Evolutionary conservation across 2,113 vertebrate species (phyloP), one percentile per base, ranked within the genome.

Genomic region (Heterocephalus glaber): DNA sequence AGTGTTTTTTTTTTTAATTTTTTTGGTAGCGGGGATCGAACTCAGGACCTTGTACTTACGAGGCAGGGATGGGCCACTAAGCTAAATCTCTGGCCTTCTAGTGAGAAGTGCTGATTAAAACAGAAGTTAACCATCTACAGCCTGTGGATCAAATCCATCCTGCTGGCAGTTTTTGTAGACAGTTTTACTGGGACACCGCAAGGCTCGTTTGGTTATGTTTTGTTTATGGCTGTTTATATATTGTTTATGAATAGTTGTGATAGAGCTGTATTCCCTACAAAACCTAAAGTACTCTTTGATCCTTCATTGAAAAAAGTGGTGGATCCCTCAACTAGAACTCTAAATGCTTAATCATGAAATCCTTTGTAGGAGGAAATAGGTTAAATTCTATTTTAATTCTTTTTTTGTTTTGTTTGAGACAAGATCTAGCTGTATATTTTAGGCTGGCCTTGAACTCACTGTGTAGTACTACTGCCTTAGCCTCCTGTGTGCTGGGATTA

Each of bases 311-410:
- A 68, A 74, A 66, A 58, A 58, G 56, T 35, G 79, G 26, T 65
- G 17, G 20, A 14, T 14, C 22, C 3, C 12, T 86, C 30, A 3
- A 66, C 38, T 81, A 88, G 33, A 93, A 72, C 16, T 72, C 70
- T 90, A 47, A 63, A 65, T 38, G 35, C 33, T 88, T 91, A 68
- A 60, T 68, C 66, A 61, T 44, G 54, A 24, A 47, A 49, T 87
- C 49, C 61, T 86, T 86, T 93, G 33, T 89, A 54, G 47, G 52
- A 89, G 26, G 14, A 86, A 88, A 52, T 88, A 93, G 74, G 41
- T 80, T 91, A 88, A 93, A 20, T 87, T 95, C 38, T 77, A 17
- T 83, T 95, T 93, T 91, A 88, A 86, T 61, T 60, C 58, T n/a
- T 56, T 56, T 61, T 61, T 65, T 65, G 11, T 65, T 65, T 65